Evolutionary conservation across 2,113 vertebrate genomes (phyloP), one percentile per base, ranked within the genome.

Genomic region (Ia io): DNA sequence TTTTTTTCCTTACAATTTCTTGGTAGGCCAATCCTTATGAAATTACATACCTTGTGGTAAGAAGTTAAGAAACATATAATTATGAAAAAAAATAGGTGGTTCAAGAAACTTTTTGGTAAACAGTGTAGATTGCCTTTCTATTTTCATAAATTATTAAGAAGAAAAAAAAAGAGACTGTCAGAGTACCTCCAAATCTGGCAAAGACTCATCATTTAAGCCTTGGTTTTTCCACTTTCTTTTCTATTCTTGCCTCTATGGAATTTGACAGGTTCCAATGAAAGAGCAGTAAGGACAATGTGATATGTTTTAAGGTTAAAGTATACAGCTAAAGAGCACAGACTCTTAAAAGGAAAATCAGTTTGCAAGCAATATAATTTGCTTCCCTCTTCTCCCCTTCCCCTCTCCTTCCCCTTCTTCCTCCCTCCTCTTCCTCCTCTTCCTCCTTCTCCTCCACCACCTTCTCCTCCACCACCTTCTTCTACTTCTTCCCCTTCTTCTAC

Each of bases 101-200:
- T 95, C 25, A 77, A 56, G 35, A 88, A 93, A 9, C 16, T 83
- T 47, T 20, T 30, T 47, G 20, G 28, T 73, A 79, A 91, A 59
- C 22, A 80, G 22, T 35, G 18, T 7, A 30, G 25, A 76, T 42
- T 84, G 20, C 22, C 30, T 71, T 83, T 77, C 35, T 84, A 30
- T 35, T 37, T 67, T 40, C 32, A 83, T 9, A 37, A 74, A 53
- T 59, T n/a, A 51, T 84, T 67, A 53, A 91, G 51, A 65, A n/a
- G 88, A 74, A 4, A 47, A 76, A 59, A 51, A 61, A 32, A 76
- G 3, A 20, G 6, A 63, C 6, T 56, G 8, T 71, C 59, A 25
- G 17, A 69, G 35, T 67, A 7, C 3, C 3, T 70, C 13, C 6
- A 70, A 74, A 51, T 78, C 16, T 74, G 28, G 9, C 32, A 56